These are phyloP conservation scores for Syngnathus floridae DNA, from an alignment of 2,113 vertebrate genomes.

Conservation along the genomic window DNA sequence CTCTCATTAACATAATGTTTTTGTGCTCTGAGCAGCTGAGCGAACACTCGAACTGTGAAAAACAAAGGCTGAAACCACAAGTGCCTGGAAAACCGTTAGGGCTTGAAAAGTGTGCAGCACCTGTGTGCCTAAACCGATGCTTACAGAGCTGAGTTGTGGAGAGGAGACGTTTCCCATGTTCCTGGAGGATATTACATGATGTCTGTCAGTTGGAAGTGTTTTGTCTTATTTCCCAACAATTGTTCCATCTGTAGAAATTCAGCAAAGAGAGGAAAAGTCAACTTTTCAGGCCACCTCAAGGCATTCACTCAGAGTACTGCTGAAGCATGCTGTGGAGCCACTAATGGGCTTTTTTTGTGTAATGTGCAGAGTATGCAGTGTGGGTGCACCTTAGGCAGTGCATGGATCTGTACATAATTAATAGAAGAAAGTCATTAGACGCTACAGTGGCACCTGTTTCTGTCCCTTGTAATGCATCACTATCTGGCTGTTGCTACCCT, in stretches of 20 bases:
- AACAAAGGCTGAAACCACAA: slow-evolving; percentile 70
- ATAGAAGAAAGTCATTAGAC: slow-evolving; percentile 72
- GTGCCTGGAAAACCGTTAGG: slow-evolving; percentile 67
- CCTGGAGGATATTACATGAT: slow-evolving; percentile 35
- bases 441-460: slow-evolving; percentile 71
- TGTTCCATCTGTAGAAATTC: slow-evolving; percentile 26
- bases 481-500: slow-evolving; percentile 53
- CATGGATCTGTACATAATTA: slow-evolving; percentile 66
- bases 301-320: slow-evolving; percentile 31
- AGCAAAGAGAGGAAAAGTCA: slow-evolving; percentile 45
- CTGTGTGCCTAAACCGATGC: slow-evolving; percentile 61
- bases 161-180: slow-evolving; percentile 34
- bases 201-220: slow-evolving; percentile 41
- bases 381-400: slow-evolving; percentile 58
- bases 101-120: slow-evolving; percentile 67
- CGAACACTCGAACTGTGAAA: slow-evolving; percentile 55
- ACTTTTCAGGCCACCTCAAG: slow-evolving; percentile 40
- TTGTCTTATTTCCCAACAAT: slow-evolving; percentile 7
- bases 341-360: slow-evolving; percentile 43
- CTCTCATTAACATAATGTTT: slow-evolving; percentile 67
- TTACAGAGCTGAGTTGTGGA: slow-evolving; percentile 42
- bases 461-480: slow-evolving; percentile 59
- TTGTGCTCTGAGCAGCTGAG: slow-evolving; percentile 48
- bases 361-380: slow-evolving; percentile 46
- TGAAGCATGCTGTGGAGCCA: slow-evolving; percentile 32